These are phyloP conservation scores for Colius striatus DNA, from an alignment of 2,113 vertebrate genomes.

Conservation along the genomic window DNA sequence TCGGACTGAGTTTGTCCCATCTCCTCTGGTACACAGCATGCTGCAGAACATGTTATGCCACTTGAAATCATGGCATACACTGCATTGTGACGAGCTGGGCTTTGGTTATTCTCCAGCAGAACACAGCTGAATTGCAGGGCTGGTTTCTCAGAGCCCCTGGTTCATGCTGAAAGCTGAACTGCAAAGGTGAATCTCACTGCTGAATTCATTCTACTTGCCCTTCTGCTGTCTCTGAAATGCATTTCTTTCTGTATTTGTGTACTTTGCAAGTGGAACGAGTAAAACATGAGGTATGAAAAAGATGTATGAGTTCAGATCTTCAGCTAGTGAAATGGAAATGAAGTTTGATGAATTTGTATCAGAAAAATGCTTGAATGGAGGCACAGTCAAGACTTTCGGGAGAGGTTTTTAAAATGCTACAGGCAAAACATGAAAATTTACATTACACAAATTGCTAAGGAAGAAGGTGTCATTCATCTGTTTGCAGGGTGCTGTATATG, in stretches of 20 bases:
- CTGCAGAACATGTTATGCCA: neutral
- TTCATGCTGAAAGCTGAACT: neutral
- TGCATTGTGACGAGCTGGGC: neutral
- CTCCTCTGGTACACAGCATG: accelerated
- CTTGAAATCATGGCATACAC: neutral
- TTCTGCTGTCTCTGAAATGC: neutral
- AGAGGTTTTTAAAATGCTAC: neutral
- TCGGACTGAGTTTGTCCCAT: neutral
- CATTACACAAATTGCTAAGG: neutral
- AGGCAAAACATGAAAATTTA: neutral
- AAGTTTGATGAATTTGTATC: neutral
- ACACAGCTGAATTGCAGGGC: neutral
- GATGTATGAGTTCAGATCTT: neutral
- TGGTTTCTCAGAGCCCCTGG: neutral
- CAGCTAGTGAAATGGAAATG: neutral
- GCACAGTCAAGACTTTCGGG: neutral
- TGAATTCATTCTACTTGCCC: neutral
- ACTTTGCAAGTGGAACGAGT: neutral
- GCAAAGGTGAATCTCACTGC: neutral
- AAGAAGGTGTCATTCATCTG: neutral
- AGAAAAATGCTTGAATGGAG: neutral
- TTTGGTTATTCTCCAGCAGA: neutral
- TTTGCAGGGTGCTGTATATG: neutral
- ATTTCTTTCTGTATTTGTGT: neutral
- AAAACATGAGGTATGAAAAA: neutral